phyloP scores from a whole-genome alignment of 2,113 vertebrate genomes.

The Procavia capensis region DNA sequence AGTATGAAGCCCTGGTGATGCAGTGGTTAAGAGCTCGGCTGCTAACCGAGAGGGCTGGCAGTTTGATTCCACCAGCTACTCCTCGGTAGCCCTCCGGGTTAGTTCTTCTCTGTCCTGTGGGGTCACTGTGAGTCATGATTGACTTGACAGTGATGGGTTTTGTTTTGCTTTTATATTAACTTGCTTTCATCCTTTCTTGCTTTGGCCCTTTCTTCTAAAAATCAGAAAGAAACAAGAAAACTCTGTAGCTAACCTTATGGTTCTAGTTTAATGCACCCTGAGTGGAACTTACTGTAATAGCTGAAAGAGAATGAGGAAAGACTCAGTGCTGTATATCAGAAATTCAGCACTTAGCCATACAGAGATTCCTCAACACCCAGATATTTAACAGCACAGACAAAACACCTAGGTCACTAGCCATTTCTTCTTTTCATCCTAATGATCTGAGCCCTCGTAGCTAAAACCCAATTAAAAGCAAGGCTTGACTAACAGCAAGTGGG shows the following conservation, averaged over 20 bases:
- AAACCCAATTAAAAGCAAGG: not conserved
- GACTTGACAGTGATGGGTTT: too few species aligned
- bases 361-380: not conserved
- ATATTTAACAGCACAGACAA: not conserved
- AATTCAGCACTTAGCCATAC: not conserved
- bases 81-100: too few species aligned
- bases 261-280: not conserved
- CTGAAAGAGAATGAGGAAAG: not conserved
- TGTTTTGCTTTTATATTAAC: not conserved
- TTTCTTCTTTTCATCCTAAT: not conserved
- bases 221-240: not conserved
- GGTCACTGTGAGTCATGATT: too few species aligned
- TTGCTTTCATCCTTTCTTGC: not conserved
- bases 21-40: too few species aligned
- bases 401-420: not conserved
- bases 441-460: not conserved
- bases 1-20: not conserved
- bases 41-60: too few species aligned
- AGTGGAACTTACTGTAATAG: not conserved
- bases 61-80: too few species aligned
- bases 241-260: fast-evolving
- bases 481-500: not conserved
- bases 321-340: not conserved
- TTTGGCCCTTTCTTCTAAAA: slow-evolving; percentile 37
- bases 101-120: too few species aligned